Base-by-base conservation (phyloP, 2,888 invertebrate species). In the Galerucella nymphaeae region DNA sequence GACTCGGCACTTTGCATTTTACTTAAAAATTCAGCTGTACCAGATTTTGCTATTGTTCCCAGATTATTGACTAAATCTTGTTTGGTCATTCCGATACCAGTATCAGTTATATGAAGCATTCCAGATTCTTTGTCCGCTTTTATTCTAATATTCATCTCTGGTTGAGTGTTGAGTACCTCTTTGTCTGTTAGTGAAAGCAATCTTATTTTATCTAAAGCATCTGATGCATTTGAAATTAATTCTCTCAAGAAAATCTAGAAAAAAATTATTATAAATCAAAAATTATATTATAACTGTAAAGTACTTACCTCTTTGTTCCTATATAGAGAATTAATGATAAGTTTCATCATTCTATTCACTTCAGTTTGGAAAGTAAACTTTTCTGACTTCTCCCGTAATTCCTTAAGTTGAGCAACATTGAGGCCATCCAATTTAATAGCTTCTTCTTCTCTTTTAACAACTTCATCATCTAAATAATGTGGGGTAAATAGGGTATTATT, bases 291-390 rank as follows among this genome's bases (percentile, higher is more conserved):
- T n/a, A n/a, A n/a, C n/a, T 64, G 59, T 14, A 30, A 38, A 2
- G 16, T 9, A 78, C 83, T 80, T 83, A 93, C 94, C 90, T 99
- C 99, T 88, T 99, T 99, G 87, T 99, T 99, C 82, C 97, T 92
- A 88, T 99, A 99, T 10, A 99, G 89, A 10, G 99, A 99, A 89
- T 99, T 99, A 86, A 99, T 99, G 87, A 99, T 99, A 73, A 99
- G 91, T 87, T 99, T 99, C 99, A 99, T 99, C 98, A 99, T 98
- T 72, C 99, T 94, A 88, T 98, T 98, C 57, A 99, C 99, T 89
- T 99, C 99, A 0, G 99, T 98, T 89, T 99, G 96, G 90, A 98
- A 99, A 38, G 92, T 91, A 85, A 92, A 94, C 85, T 94, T 96
- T 85, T 96, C 94, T 1, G 98, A 93, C 84, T 93, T 94, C 62